These are phyloP conservation scores for Sycobia sp. DNA, from an alignment of 1,140 invertebrate genomes.

Conservation along the genomic window DNA sequence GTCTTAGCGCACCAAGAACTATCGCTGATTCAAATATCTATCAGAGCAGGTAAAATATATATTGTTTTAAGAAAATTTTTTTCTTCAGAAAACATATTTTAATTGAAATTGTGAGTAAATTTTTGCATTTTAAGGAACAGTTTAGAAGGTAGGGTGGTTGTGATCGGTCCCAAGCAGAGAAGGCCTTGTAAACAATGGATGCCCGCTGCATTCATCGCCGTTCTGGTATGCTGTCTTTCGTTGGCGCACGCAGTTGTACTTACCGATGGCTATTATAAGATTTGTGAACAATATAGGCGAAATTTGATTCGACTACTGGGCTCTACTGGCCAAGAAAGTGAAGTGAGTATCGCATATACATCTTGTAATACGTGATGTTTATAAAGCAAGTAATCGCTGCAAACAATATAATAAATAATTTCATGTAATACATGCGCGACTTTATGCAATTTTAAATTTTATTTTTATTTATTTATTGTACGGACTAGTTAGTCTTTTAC, in stretches of 20 bases:
- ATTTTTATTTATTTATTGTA: no score
- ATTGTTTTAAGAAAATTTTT: no score
- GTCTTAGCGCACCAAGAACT: constrained; percentile 47
- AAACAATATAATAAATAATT: no score
- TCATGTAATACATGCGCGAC: no score
- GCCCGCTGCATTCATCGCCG: constrained; percentile 62
- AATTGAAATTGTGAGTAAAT: no score
- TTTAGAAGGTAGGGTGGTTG: constrained; percentile 65
- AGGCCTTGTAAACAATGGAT: constrained; percentile 66
- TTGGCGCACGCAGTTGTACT: constrained; percentile 67
- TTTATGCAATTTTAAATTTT: no score
- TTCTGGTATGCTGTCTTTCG: constrained; percentile 66
- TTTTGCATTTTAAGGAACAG: constrained; percentile 43
- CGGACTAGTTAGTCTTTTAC: no score
- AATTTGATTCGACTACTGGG: constrained; percentile 61
- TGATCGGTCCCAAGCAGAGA: constrained; percentile 63
- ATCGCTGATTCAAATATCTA: constrained; percentile 18
- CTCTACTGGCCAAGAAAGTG: constrained; percentile 51
- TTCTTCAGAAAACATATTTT: no score
- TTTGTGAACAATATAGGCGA: constrained; percentile 69
- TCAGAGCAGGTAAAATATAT: constrained; percentile 3
- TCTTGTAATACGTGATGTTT: no score
- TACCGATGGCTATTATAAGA: constrained; percentile 71
- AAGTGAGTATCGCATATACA: constrained; percentile 45
- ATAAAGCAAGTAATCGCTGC: no score